Conservation (phyloP, 2,888 invertebrate species). For the Phyllotreta striolata region DNA sequence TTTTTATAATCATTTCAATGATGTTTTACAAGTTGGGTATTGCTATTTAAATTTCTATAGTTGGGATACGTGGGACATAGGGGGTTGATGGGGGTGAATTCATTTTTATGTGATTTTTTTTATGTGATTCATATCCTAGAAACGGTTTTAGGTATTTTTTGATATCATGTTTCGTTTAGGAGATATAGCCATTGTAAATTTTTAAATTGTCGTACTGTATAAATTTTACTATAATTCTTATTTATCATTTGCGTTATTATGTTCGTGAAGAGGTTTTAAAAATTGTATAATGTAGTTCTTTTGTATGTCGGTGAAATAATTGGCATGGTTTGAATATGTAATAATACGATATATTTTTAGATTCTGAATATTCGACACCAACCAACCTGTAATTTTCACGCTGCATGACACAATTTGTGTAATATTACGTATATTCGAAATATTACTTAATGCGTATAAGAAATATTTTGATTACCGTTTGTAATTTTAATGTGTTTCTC, state of each 20-base stretch:
- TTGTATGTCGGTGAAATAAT: not conserved
- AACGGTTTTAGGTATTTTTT: too few relatives aligned
- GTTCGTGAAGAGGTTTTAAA: not conserved
- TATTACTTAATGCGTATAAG: not conserved
- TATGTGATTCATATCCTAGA: too few relatives aligned
- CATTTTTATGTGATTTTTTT: too few relatives aligned
- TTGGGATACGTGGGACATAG: too few relatives aligned
- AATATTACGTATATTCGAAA: not conserved
- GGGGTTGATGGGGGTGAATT: too few relatives aligned
- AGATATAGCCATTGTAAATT: too few relatives aligned
- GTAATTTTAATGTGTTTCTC: not conserved
- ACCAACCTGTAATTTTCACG: conserved; percentile 45
- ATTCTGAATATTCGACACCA: conserved; percentile 45
- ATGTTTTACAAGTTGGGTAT: too few relatives aligned
- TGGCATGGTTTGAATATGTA: conserved; percentile 33
- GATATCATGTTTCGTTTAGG: too few relatives aligned
- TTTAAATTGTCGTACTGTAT: too few relatives aligned
- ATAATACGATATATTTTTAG: conserved; percentile 15
- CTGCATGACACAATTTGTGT: conserved; percentile 15
- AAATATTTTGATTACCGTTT: not conserved
- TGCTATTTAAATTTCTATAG: too few relatives aligned
- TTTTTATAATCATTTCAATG: too few relatives aligned
- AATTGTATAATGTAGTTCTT: not conserved
- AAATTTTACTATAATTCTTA: too few relatives aligned
- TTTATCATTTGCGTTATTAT: conserved; percentile 6